Percentiles rank a stretch among this genome's conserved stretches.
Conservation (phyloP, 2,888 invertebrate species). For the Ornithoptera priamus region DNA sequence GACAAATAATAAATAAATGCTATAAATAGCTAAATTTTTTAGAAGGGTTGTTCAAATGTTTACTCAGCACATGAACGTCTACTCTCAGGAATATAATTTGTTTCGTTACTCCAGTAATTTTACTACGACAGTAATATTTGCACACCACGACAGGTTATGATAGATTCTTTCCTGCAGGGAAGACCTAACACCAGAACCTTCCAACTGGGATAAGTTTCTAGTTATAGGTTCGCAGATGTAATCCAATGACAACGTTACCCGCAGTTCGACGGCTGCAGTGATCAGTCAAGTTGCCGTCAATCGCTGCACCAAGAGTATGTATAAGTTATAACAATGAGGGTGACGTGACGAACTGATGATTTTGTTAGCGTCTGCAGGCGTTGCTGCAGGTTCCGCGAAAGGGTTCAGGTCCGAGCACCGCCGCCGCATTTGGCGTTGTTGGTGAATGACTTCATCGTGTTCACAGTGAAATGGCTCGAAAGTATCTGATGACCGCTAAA, state of each 20-base stretch:
- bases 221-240: background rate
- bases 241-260: background rate
- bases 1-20: too few relatives aligned
- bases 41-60: too few relatives aligned
- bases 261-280: background rate
- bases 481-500: background rate
- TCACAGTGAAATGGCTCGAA: slow-evolving; percentile 9
- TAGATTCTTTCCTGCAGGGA: background rate
- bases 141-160: too few relatives aligned
- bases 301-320: background rate
- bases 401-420: slow-evolving; percentile 1
- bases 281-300: background rate
- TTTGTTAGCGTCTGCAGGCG: background rate
- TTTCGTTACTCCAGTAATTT: too few relatives aligned
- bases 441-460: background rate
- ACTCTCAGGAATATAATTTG: too few relatives aligned
- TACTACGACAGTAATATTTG: too few relatives aligned
- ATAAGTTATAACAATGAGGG: background rate
- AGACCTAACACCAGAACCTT: too few relatives aligned
- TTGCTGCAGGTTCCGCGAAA: slow-evolving; percentile 16
- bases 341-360: slow-evolving; percentile 15
- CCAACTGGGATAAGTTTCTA: too few relatives aligned
- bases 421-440: slow-evolving; percentile 7
- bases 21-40: too few relatives aligned
- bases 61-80: too few relatives aligned